Percentiles rank a stretch among this genome's conserved stretches.
Conservation (phyloP, 2,888 invertebrate species). For the Mamestra brassicae region DNA sequence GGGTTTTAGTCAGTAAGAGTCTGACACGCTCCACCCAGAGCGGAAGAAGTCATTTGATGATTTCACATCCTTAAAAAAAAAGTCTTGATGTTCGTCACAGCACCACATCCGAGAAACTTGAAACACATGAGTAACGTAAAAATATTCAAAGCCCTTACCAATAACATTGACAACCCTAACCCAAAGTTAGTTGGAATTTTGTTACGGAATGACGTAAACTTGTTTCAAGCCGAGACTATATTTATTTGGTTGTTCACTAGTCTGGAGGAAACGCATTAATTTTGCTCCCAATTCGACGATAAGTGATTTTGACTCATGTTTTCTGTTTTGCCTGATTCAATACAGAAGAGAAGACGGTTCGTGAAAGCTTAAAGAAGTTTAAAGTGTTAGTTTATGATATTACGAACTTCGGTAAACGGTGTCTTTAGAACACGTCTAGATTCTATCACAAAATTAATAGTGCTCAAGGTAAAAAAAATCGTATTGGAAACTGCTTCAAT, state of each 20-base stretch:
- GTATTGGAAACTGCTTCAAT: background rate
- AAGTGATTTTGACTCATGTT: constrained; percentile 11
- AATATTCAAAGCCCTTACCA: background rate
- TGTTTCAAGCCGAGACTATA: constrained; percentile 48
- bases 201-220: constrained; percentile 58
- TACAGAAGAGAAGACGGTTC: no score
- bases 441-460: background rate
- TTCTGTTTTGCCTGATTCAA: background rate
- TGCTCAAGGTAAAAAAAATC: no score
- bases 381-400: background rate
- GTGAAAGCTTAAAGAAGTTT: background rate
- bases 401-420: background rate
- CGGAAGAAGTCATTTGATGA: no score
- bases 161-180: constrained; percentile 47
- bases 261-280: constrained; percentile 51
- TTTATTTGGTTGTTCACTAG: constrained; percentile 51
- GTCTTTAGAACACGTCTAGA: no score
- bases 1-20: no score
- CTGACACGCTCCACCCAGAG: no score
- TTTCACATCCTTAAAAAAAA: no score
- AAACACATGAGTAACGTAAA: background rate
- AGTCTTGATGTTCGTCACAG: background rate
- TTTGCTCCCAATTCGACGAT: constrained; percentile 36
- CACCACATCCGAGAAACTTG: background rate
- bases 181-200: constrained; percentile 48